Conservation (phyloP, 2,888 invertebrate genomes). For the Drosophila quasianomalipes region DNA sequence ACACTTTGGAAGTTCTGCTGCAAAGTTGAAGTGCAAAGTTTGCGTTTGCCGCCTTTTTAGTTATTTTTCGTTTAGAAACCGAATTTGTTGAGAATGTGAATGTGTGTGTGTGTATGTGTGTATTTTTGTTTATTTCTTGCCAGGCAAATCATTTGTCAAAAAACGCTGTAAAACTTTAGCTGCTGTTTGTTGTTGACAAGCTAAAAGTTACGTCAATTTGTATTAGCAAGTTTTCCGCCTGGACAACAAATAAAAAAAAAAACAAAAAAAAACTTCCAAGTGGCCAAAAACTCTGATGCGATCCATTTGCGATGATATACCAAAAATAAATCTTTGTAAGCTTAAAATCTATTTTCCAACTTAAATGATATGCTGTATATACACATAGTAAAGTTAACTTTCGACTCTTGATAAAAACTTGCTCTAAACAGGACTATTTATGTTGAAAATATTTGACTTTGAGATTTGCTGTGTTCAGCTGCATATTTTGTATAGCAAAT, state of each 20-base stretch:
- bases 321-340: slow-evolving; percentile 17
- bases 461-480: background rate
- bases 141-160: slow-evolving; percentile 78
- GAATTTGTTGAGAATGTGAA: slow-evolving; percentile 21
- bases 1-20: slow-evolving; percentile 44
- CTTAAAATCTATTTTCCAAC: slow-evolving; percentile 37
- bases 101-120: slow-evolving; percentile 12
- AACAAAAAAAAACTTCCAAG: slow-evolving; percentile 52
- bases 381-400: slow-evolving; percentile 3
- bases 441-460: background rate
- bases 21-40: slow-evolving; percentile 76
- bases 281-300: slow-evolving; percentile 47
- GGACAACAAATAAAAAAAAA: slow-evolving; percentile 23
- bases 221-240: slow-evolving; percentile 71
- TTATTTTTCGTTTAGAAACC: slow-evolving; percentile 49
- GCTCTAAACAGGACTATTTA: background rate
- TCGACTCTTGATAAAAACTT: background rate
- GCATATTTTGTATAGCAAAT: background rate
- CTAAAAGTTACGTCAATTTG: slow-evolving; percentile 76
- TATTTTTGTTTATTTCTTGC: slow-evolving; percentile 64
- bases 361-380: slow-evolving; percentile 1
- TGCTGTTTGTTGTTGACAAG: slow-evolving; percentile 78
- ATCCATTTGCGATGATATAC: slow-evolving; percentile 41
- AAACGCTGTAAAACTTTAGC: slow-evolving; percentile 67
- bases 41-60: slow-evolving; percentile 62